Evolutionary conservation across 2,113 vertebrate species (phyloP), one percentile per base, ranked within the genome.

Genomic region (Sapayoa aenigma): DNA sequence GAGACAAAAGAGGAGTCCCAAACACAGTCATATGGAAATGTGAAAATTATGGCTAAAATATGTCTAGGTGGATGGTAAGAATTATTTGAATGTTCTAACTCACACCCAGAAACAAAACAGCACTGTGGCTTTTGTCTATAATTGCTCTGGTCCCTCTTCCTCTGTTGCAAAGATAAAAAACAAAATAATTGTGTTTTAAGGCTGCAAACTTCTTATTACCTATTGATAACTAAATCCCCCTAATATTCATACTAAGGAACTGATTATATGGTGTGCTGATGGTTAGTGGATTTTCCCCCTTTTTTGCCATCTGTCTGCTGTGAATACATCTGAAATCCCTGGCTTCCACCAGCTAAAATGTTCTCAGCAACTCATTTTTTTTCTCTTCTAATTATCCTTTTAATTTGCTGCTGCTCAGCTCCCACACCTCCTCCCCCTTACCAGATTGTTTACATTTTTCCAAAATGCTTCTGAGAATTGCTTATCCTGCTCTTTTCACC

Each of bases 361-460:
- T 94, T 95, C 95, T 96, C 58, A 82, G 69, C 33, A 87, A 90
- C 11, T 22, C 39, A 4, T 1, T 52, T 56, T 91, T 81, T 94
- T 91, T 16, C 41, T 68, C 27, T 90, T 95, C 96, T 96, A 94
- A 96, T 96, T 96, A 96, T 95, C 92, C 84, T 96, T 96, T 94
- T 91, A 94, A 96, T 96, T 96, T 95, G 88, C 95, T 96, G 96
- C 93, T 97, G 90, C 80, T 93, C 65, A 60, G 50, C 85, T 93
- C 94, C 94, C 88, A 96, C 96, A 93, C 89, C 53, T 91, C 88
- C 96, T 91, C 94, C 84, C 63, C 44, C 93, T 89, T 90, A 95
- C 84, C 96, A 97, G 96, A 96, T 94, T 97, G 96, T 96, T 96
- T 96, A 96, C 94, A 73, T 82, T 95, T 95, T 96, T 96, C 74